Conservation (phyloP, 2,797 vertebrate species). For the Gambelia wislizenii region DNA sequence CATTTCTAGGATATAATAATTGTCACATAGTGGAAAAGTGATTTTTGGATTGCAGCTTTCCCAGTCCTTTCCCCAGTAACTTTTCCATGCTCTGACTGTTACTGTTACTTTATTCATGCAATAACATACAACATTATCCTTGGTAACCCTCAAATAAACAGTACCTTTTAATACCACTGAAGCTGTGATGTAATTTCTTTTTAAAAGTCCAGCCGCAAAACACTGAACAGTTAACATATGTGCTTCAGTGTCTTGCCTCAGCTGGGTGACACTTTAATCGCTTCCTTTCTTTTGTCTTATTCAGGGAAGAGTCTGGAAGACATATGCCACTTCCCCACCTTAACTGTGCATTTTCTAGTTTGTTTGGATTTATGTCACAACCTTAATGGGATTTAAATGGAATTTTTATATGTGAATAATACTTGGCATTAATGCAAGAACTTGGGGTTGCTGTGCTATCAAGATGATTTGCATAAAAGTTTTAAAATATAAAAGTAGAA, state of each 20-base stretch:
- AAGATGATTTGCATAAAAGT: conserved; percentile 81
- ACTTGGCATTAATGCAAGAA: conserved; percentile 78
- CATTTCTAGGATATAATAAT: conserved; percentile 38
- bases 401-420: conserved; percentile 84
- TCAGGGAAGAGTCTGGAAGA: conserved; percentile 74
- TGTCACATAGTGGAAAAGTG: background rate
- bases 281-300: conserved; percentile 67
- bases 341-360: conserved; percentile 81
- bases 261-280: conserved; percentile 59
- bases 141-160: conserved; percentile 65
- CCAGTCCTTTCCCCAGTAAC: too few relatives aligned
- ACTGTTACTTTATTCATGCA: background rate
- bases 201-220: conserved; percentile 55
- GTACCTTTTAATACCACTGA: conserved; percentile 62
- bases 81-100: too few relatives aligned
- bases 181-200: conserved; percentile 12
- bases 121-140: conserved; percentile 42
- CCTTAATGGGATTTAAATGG: conserved; percentile 87
- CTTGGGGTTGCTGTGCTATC: conserved; percentile 73
- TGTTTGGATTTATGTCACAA: conserved; percentile 85
- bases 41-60: too few relatives aligned
- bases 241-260: conserved; percentile 59
- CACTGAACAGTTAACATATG: conserved; percentile 61
- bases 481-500: conserved; percentile 82
- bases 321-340: conserved; percentile 81